These are phyloP conservation scores for Planococcus citri DNA, from an alignment of 1,140 invertebrate genomes.

Conservation along the genomic window DNA sequence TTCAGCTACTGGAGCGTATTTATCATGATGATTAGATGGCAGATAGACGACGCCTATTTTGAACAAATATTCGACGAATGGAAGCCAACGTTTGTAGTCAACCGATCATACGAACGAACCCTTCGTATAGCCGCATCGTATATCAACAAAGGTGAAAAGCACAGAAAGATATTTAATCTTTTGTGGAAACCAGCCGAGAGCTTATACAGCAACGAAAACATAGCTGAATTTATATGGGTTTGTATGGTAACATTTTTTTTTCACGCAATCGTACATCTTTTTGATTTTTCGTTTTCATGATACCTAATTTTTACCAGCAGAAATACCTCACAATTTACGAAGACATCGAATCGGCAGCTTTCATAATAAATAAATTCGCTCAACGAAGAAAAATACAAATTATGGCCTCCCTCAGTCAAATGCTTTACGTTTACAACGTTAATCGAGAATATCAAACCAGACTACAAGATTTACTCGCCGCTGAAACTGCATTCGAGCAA, in stretches of 20 bases:
- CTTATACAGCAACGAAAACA: not conserved
- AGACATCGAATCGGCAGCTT: not conserved
- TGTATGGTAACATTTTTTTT: too few relatives aligned
- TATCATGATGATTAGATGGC: not conserved
- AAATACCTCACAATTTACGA: not conserved
- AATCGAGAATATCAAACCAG: not conserved
- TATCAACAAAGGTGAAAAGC: not conserved
- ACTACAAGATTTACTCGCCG: not conserved
- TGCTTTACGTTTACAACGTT: slow-evolving; percentile 3
- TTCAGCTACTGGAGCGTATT: not conserved
- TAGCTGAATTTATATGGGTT: slow-evolving; percentile 2
- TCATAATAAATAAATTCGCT: not conserved
- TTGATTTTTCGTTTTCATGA: not conserved
- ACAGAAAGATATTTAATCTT: not conserved
- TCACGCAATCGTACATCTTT: not conserved
- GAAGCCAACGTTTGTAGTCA: not conserved
- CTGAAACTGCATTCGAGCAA: not conserved
- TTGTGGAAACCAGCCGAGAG: not conserved
- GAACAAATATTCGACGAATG: not conserved
- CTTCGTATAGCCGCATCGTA: not conserved
- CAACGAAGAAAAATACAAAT: not conserved
- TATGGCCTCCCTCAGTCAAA: not conserved
- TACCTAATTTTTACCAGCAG: not conserved
- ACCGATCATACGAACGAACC: not conserved
- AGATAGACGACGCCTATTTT: not conserved